phyloP scores from a whole-genome alignment of 1,140 invertebrate species.

The Drosophila neocordata region DNA sequence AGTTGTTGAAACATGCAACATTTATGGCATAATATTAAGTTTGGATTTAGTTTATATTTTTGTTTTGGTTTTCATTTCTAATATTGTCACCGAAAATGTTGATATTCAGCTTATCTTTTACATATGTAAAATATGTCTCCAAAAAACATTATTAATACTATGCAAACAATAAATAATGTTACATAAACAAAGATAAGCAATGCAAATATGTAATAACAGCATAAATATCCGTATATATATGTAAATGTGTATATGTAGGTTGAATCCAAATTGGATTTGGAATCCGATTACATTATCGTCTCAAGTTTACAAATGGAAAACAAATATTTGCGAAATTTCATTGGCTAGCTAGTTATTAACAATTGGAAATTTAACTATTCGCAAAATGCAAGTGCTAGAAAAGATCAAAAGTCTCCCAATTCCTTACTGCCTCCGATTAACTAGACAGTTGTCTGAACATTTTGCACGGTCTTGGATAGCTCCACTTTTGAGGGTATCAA shows the following conservation, averaged over 20 bases:
- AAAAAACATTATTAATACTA: background rate
- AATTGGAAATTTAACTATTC: conserved; percentile 1
- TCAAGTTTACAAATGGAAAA: background rate
- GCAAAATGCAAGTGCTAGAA: background rate
- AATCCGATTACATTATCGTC: background rate
- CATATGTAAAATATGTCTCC: conserved; percentile 1
- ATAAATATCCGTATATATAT: background rate
- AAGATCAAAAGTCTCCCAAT: background rate
- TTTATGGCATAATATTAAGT: background rate
- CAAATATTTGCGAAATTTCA: background rate
- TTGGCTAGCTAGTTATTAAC: conserved; percentile 7
- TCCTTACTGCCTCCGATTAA: background rate
- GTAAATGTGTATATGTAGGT: background rate
- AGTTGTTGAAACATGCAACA: background rate
- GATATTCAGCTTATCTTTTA: background rate
- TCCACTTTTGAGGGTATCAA: conserved; percentile 93
- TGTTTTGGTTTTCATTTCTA: background rate
- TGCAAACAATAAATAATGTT: background rate
- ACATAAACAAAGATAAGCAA: background rate
- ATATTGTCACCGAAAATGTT: conserved; percentile 7
- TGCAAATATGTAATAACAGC: background rate
- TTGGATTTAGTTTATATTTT: background rate
- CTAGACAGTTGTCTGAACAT: conserved; percentile 91
- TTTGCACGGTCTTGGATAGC: conserved; percentile 92
- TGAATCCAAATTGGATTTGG: conserved; percentile 1